Evolutionary conservation across 2,888 invertebrate species (phyloP).

Genomic region (Epinotia ramella): DNA sequence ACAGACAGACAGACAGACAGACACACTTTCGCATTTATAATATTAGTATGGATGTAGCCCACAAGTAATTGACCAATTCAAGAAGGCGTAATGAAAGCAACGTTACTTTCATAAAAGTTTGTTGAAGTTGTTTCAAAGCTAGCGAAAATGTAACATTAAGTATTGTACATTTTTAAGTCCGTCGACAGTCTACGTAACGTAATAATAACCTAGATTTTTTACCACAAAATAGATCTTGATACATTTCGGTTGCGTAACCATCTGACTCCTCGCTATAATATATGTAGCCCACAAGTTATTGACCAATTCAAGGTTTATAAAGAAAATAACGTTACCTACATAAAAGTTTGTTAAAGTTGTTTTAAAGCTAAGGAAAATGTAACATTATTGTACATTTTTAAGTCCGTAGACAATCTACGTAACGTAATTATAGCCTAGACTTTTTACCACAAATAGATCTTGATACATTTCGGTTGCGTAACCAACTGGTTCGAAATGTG

Average conservation of each 20-base stretch:
- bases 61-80: too few relatives aligned
- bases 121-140: not conserved
- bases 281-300: too few relatives aligned
- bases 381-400: not conserved
- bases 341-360: not conserved
- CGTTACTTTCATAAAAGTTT: not conserved
- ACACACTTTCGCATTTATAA: too few relatives aligned
- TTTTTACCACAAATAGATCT: constrained; percentile 20
- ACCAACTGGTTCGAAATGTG: constrained; percentile 2
- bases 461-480: constrained; percentile 25
- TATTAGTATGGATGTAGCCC: too few relatives aligned
- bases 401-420: not conserved
- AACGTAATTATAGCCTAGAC: constrained; percentile 2
- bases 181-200: not conserved
- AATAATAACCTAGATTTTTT: constrained; percentile 16
- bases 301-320: too few relatives aligned
- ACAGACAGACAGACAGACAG: too few relatives aligned
- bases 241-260: constrained; percentile 20
- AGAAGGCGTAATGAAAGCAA: not conserved
- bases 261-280: not conserved
- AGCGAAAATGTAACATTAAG: not conserved
- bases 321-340: not conserved
- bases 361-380: not conserved
- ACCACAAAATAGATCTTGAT: constrained; percentile 18
- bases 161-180: not conserved